phyloP scores from a whole-genome alignment of 2,888 invertebrate genomes.

The Euzophera pinguis region DNA sequence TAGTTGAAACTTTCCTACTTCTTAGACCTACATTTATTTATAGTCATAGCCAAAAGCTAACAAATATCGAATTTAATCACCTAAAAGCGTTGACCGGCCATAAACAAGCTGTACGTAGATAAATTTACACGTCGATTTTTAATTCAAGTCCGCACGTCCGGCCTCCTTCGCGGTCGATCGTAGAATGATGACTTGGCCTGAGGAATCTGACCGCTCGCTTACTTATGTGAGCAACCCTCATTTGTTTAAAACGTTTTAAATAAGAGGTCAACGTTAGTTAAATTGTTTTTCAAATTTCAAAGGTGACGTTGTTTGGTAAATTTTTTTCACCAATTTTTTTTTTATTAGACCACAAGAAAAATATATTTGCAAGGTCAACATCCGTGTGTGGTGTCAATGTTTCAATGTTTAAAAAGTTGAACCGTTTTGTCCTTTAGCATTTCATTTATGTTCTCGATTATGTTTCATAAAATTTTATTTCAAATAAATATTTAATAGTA shows the following conservation, averaged over 20 bases:
- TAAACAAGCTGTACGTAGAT: slow-evolving; percentile 61
- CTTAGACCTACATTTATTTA: neutral
- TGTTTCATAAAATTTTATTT: neutral
- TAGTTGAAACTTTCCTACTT: neutral
- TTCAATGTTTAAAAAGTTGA: no score
- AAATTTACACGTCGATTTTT: slow-evolving; percentile 65
- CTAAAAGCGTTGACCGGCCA: slow-evolving; percentile 50
- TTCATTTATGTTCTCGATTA: no score
- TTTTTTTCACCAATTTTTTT: neutral
- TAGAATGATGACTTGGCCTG: slow-evolving; percentile 63
- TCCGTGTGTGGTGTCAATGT: no score
- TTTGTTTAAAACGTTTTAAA: slow-evolving; percentile 69
- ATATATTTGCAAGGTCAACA: no score
- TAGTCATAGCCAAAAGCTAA: slow-evolving; percentile 16
- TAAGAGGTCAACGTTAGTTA: slow-evolving; percentile 46
- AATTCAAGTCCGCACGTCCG: slow-evolving; percentile 62
- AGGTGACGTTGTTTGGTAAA: neutral
- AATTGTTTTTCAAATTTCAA: slow-evolving; percentile 16
- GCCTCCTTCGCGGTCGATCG: slow-evolving; percentile 53
- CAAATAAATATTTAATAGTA: neutral
- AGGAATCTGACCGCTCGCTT: slow-evolving; percentile 59
- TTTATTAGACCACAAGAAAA: no score
- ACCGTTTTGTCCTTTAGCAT: no score
- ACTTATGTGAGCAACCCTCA: slow-evolving; percentile 73
- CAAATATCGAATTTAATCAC: slow-evolving; percentile 48